Base-by-base conservation (phyloP, 2,888 invertebrate genomes). In the Slavum lentiscoides region DNA sequence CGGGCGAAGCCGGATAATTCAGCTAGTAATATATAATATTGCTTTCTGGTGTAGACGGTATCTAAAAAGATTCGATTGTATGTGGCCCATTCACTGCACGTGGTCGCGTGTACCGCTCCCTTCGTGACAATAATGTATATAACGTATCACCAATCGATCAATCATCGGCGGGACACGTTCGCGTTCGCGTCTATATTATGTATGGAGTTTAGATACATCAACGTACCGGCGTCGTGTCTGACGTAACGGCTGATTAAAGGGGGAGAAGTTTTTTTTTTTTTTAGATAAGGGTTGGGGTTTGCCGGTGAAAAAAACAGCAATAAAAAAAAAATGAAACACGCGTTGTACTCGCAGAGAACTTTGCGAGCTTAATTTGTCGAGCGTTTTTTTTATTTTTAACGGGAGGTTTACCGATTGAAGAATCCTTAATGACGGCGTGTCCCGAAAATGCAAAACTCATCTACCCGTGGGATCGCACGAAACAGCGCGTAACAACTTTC, bases 321-420 rank as follows among this genome's bases (percentile, higher is more conserved):
- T n/a, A n/a, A n/a, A 58, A 15, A 37, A 69, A 6, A 43, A 43
- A 7, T 37, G 53, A 70, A 70, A 70, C 8, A 58, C 58, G 13
- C 15, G 15, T 37, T 19, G 19, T 17, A 2, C 23, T 5, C 13
- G 17, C 30, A 30, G 53, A 13, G 62, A 49, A 73, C 62, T 74
- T 74, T 53, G 62, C 17, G 73, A 62, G 73, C 49, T 74, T 74
- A 74, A 74, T 74, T 74, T 74, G 61, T 49, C n/a, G 49, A 62
- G 30, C n/a, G 49, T 62, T 62, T 73, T 30, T 30, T 30, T 30
- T 30, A 2, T 62, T 74, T 73, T 74, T 62, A 53, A 53, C 49
- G 62, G 11, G 55, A 23, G 17, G 49, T 74, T 74, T 30, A 30
- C 53, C 62, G 73, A 74, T 74, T 74, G 62, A 74, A 74, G 62